Conservation (phyloP, 1,140 invertebrate genomes). For the Macrostomum lignano region DNA sequence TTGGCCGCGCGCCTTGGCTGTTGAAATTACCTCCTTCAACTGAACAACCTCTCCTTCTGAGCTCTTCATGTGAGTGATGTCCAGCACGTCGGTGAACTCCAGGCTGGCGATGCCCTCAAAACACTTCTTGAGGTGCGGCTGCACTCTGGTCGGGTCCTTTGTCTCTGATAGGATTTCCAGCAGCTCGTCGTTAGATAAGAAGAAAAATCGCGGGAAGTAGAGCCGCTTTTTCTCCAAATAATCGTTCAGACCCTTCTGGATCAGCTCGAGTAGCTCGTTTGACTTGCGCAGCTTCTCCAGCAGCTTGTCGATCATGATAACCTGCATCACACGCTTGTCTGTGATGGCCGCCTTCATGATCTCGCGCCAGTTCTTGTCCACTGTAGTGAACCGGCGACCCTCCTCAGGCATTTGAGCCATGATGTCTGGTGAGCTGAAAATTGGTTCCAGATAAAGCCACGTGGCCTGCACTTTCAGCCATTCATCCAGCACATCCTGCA, state of each 20-base stretch:
- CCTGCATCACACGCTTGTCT: constrained; percentile 50
- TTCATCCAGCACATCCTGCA: constrained; percentile 78
- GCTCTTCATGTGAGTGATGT: constrained; percentile 62
- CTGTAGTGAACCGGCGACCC: constrained; percentile 40
- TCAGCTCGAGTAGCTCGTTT: constrained; percentile 53
- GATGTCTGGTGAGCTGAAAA: constrained; percentile 87
- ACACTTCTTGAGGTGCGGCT: constrained; percentile 86
- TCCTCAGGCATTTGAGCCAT: constrained; percentile 76
- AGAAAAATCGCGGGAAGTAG: constrained; percentile 81
- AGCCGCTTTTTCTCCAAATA: constrained; percentile 80
- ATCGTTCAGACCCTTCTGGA: constrained; percentile 67
- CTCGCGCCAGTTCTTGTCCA: constrained; percentile 57
- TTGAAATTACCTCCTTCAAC: constrained; percentile 46
- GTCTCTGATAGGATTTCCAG: constrained; percentile 81
- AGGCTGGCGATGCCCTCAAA: constrained; percentile 55
- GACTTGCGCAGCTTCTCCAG: constrained; percentile 61
- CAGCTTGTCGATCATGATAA: constrained; percentile 66
- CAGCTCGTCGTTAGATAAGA: constrained; percentile 77
- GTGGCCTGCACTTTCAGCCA: constrained; percentile 80
- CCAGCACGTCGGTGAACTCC: constrained; percentile 50
- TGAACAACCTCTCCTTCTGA: constrained; percentile 55
- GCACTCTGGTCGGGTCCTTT: constrained; percentile 76
- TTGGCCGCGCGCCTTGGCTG: constrained; percentile 48
- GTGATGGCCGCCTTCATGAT: constrained; percentile 53
- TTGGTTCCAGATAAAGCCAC: constrained; percentile 88